phyloP scores from a whole-genome alignment of 1,140 invertebrate species.

The Ylistrum balloti region DNA sequence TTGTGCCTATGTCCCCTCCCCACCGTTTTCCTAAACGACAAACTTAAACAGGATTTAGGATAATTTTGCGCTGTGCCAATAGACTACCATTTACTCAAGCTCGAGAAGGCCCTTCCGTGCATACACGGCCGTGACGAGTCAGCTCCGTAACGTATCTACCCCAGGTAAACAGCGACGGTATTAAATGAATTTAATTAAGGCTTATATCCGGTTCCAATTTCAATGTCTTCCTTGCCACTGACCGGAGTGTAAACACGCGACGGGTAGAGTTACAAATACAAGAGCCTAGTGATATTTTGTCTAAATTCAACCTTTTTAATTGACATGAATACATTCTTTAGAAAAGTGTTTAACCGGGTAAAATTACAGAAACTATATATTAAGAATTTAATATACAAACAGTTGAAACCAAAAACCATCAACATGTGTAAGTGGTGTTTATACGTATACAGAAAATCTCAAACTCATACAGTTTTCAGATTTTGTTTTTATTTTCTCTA shows the following conservation, averaged over 20 bases:
- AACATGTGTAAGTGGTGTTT: background rate
- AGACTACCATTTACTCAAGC: slow-evolving; percentile 48
- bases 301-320: slow-evolving; percentile 35
- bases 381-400: slow-evolving; percentile 12
- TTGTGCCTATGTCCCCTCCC: slow-evolving; percentile 51
- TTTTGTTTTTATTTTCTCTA: background rate
- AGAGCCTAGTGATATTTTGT: background rate
- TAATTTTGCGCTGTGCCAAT: slow-evolving; percentile 51
- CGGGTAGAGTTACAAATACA: background rate
- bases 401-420: background rate
- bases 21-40: slow-evolving; percentile 56
- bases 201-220: slow-evolving; percentile 33
- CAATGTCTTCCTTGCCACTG: slow-evolving; percentile 11
- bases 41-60: slow-evolving; percentile 60
- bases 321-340: slow-evolving; percentile 35
- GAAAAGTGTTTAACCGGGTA: slow-evolving; percentile 33
- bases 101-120: slow-evolving; percentile 50
- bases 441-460: too few relatives aligned
- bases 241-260: background rate
- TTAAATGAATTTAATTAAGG: slow-evolving; percentile 36
- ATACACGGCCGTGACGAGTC: background rate
- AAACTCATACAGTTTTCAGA: background rate
- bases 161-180: background rate
- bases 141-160: background rate
- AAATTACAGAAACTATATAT: background rate